Base-by-base conservation (phyloP, 2,888 invertebrate species). In the Cosmopolites sordidus region DNA sequence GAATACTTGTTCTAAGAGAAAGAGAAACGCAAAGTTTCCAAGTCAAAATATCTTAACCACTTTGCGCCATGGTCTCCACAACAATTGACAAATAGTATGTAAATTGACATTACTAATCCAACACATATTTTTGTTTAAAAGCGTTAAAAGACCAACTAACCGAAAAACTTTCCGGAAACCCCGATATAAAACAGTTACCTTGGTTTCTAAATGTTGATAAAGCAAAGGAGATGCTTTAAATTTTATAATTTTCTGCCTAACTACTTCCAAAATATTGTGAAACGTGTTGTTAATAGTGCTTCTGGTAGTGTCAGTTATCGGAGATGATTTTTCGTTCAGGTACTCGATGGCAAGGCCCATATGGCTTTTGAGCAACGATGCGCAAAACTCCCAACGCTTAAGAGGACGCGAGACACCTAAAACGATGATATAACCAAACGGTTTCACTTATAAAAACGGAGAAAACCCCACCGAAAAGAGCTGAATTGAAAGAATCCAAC, bases 351-450 rank as follows among this genome's bases (percentile, higher is more conserved):
- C 79, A 46, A 77, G 70, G 2, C 76, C 75, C 71, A 79, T 77
- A 60, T 75, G 75, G 46, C 72, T 71, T 43, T 75, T 70, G 1
- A 77, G 68, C 18, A 77, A 70, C 52, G 71, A 67, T 4, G 76
- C 65, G 62, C 81, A 81, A 60, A 75, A 72, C 66, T 80, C 79
- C 80, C 80, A 80, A 42, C 79, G 67, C 53, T 72, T 65, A 14
- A 41, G 45, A 9, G 67, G 64, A 43, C 61, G 40, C 15, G 59
- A 62, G 16, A 66, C 59, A n/a, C 71, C 71, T 71, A 45, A 49
- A 62, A 64, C n/a, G n/a, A n/a, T n/a, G n/a, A n/a, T n/a, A n/a
- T n/a, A n/a, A n/a, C 29, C 30, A 30, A 15, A 39, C n/a, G n/a
- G n/a, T n/a, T n/a, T n/a, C n/a, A n/a, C n/a, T n/a, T n/a, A n/a